Evolutionary conservation across 2,113 vertebrate species (phyloP).

Genomic region (Fukomys damarensis): DNA sequence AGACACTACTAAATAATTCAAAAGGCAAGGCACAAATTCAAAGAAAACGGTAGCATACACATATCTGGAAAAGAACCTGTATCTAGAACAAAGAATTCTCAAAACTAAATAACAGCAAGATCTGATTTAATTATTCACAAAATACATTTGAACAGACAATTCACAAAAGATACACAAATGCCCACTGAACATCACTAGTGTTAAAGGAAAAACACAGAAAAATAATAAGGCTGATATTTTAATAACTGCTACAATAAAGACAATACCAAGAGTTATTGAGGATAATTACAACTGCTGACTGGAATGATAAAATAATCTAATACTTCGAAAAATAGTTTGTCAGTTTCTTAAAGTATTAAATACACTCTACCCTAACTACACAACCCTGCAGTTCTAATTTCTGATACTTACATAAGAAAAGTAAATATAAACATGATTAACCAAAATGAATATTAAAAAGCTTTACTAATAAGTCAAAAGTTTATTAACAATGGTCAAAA

Average conservation of each 20-base stretch:
- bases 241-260: neutral
- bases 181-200: neutral
- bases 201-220: neutral
- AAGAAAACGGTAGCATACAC: neutral
- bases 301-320: neutral
- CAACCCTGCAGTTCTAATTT: neutral
- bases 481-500: neutral
- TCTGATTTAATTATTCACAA: neutral
- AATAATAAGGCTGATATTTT: neutral
- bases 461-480: neutral
- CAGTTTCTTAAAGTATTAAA: neutral
- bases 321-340: neutral
- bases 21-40: neutral
- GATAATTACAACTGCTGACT: neutral
- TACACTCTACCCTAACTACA: neutral
- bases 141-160: neutral
- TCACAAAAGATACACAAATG: neutral
- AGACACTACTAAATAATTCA: neutral
- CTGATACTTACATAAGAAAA: neutral
- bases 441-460: neutral
- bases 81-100: neutral
- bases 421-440: conserved; percentile 11
- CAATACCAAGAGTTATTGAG: neutral
- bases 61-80: neutral
- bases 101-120: neutral